Base-by-base conservation (phyloP, 2,797 vertebrate genomes). In the Sebastes dallii region DNA sequence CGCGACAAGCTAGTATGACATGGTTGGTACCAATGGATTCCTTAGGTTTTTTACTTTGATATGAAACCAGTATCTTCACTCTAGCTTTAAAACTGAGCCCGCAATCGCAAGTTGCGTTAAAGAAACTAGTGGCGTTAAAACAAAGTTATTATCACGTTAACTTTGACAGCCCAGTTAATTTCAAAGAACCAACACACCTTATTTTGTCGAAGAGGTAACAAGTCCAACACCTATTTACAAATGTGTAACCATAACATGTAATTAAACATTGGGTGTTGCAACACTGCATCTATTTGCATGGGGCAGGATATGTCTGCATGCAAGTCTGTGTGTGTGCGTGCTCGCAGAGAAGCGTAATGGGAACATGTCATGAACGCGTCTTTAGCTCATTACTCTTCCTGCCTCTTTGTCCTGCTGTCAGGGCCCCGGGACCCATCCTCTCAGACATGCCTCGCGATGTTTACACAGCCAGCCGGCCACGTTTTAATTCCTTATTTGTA, bases 401-500 rank as follows among this genome's bases (percentile, higher is more conserved):
- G 88, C 71, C 74, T 90, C 91, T 94, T 92, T 93, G 92, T 95
- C 90, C 87, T 79, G 87, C 89, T 91, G 90, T 93, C 93, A 93
- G 87, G 64, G 91, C 89, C 89, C 81, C 70, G n/a, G 87, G 91
- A 93, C 91, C 85, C 94, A 95, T 95, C 94, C 89, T 92, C 89
- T 91, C 86, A 94, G 92, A 93, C 90, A 89, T 88, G 91, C 90
- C 88, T 90, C 4, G 1, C 30, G 13, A 81, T 94, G 92, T 96
- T 96, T 94, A 95, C 93, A 92, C 92, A 95, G 90, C 91, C 90
- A 94, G 85, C 82, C 86, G 18, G 90, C 79, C 75, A 82, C 79
- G 70, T 84, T 93, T 91, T 93, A 92, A 93, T 92, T 94, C 90
- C 78, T 83, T 92, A 90, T 95, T 94, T 93, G 89, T 94, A 78